Evolutionary conservation across 2,113 vertebrate species (phyloP).

Genomic region (Cyphomyrus discorhynchus): DNA sequence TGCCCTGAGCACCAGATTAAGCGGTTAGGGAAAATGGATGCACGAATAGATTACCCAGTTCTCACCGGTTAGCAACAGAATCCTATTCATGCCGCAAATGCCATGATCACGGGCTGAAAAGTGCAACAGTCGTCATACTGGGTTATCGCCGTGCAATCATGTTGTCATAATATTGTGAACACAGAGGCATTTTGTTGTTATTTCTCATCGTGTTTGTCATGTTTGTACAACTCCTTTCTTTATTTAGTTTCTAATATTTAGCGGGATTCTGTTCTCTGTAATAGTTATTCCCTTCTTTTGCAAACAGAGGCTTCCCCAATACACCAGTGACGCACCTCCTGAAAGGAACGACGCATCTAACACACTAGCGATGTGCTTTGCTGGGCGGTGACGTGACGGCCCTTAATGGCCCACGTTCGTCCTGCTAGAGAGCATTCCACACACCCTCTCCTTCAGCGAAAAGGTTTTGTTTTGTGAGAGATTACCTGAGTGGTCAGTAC

Average conservation of each 20-base stretch:
- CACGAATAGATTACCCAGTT: background rate
- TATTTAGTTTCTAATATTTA: background rate
- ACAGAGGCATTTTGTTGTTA: background rate
- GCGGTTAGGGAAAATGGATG: background rate
- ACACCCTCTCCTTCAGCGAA: background rate
- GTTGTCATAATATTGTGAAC: background rate
- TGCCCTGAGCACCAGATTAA: background rate
- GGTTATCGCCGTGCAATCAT: background rate
- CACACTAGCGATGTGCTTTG: background rate
- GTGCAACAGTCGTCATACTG: background rate
- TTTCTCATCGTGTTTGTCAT: background rate
- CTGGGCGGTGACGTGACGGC: background rate
- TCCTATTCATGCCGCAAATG: background rate
- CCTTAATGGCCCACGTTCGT: background rate
- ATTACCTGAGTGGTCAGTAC: background rate
- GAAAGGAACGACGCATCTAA: background rate
- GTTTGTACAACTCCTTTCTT: background rate
- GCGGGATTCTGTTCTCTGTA: background rate
- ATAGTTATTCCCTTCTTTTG: background rate
- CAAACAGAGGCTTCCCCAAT: background rate
- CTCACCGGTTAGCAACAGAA: background rate
- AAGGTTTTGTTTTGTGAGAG: background rate
- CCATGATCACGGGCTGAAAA: background rate
- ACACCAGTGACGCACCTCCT: background rate
- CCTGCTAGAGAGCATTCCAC: background rate